These are phyloP conservation scores for Myopa testacea DNA, from an alignment of 2,888 invertebrate genomes.

Conservation along the genomic window DNA sequence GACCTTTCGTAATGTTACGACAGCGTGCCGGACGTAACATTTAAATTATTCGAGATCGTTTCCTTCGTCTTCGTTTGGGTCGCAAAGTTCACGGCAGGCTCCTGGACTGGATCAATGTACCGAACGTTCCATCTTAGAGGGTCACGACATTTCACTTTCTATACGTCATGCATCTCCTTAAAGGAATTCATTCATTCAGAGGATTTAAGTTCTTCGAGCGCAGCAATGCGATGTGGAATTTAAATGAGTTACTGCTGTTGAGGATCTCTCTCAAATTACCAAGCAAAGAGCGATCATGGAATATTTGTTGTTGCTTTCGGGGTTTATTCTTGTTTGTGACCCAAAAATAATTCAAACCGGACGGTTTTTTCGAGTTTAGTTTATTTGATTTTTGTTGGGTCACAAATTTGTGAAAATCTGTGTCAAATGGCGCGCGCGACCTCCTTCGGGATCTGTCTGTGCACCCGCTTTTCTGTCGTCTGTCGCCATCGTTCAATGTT, in stretches of 20 bases:
- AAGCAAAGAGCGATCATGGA: slow-evolving; percentile 18
- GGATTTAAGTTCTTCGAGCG: slow-evolving; percentile 1
- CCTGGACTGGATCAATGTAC: neutral
- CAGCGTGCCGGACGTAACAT: slow-evolving; percentile 29
- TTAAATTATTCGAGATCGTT: slow-evolving; percentile 14
- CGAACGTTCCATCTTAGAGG: neutral
- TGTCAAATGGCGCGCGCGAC: slow-evolving; percentile 48
- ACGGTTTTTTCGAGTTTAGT: slow-evolving; percentile 24
- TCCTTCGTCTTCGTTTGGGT: neutral
- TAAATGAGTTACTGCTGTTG: slow-evolving; percentile 38
- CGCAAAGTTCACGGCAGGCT: slow-evolving; percentile 1
- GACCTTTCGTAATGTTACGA: slow-evolving; percentile 31
- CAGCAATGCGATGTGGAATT: slow-evolving; percentile 34
- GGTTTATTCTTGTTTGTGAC: slow-evolving; percentile 7
- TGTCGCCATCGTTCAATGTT: neutral
- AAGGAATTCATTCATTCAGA: slow-evolving; percentile 12
- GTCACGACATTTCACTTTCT: slow-evolving; percentile 25
- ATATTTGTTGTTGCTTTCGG: slow-evolving; percentile 18
- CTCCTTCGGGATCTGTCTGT: slow-evolving; percentile 40
- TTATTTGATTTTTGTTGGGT: slow-evolving; percentile 38
- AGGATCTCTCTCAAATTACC: slow-evolving; percentile 29
- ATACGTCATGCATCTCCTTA: slow-evolving; percentile 1
- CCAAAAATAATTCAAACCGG: slow-evolving; percentile 34
- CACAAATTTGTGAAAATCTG: slow-evolving; percentile 51
- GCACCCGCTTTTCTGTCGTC: neutral